Conservation (phyloP, 2,113 vertebrate genomes). For the Takifugu bimaculatus region DNA sequence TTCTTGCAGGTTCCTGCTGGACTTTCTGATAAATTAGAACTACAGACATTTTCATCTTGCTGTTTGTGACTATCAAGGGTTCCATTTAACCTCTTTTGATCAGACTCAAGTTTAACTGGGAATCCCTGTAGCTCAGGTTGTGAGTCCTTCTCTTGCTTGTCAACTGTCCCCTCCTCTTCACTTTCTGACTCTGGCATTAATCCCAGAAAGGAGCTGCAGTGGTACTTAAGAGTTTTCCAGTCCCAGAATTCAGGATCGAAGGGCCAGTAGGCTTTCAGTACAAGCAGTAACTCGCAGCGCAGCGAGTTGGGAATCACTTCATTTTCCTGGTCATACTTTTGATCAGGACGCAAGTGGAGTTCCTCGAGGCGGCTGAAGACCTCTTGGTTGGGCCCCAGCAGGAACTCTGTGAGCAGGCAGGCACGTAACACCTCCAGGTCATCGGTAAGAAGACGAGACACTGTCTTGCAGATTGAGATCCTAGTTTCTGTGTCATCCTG, state of each 20-base stretch:
- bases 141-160: slow-evolving; percentile 32
- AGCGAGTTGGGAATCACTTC: slow-evolving; percentile 91
- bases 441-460: slow-evolving; percentile 87
- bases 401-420: slow-evolving; percentile 94
- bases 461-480: slow-evolving; percentile 90
- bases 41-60: slow-evolving; percentile 9
- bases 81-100: slow-evolving; percentile 40
- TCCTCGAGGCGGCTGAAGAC: slow-evolving; percentile 85
- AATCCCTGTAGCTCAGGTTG: slow-evolving; percentile 29
- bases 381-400: slow-evolving; percentile 83
- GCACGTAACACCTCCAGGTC: slow-evolving; percentile 94
- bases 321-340: slow-evolving; percentile 91
- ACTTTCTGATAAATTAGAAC: slow-evolving; percentile 67
- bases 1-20: slow-evolving; percentile 79
- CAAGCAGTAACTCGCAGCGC: slow-evolving; percentile 91
- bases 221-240: slow-evolving; percentile 94
- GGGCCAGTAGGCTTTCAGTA: slow-evolving; percentile 94
- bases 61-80: slow-evolving; percentile 21
- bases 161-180: slow-evolving; percentile 64
- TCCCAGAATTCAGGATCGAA: slow-evolving; percentile 99
- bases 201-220: slow-evolving; percentile 86
- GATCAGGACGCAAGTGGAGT: slow-evolving; percentile 88
- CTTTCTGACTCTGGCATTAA: slow-evolving; percentile 81
- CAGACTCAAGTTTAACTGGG: slow-evolving; percentile 74
- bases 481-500: slow-evolving; percentile 85